phyloP scores from a whole-genome alignment of 2,888 invertebrate species.

The Malachius bipustulatus region DNA sequence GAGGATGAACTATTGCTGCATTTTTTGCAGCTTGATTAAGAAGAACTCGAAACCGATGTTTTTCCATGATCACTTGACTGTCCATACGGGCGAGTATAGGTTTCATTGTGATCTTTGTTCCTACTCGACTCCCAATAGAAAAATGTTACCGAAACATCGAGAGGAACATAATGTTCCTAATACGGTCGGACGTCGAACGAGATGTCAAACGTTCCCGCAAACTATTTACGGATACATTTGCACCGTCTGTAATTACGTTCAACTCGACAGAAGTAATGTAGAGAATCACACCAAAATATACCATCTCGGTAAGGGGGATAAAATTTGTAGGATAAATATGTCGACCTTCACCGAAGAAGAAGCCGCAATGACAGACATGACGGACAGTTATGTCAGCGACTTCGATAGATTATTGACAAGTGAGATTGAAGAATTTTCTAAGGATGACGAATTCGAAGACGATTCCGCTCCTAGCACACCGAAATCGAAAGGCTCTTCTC shows the following conservation, averaged over 20 bases:
- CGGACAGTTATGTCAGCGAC: background rate
- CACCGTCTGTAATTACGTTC: conserved; percentile 60
- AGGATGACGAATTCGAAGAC: background rate
- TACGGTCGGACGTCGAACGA: background rate
- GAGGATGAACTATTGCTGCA: background rate
- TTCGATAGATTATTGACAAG: conserved; percentile 1
- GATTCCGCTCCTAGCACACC: background rate
- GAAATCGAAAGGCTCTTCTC: too few relatives aligned
- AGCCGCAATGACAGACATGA: conserved; percentile 1
- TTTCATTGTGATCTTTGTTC: conserved; percentile 52
- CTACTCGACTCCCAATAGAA: conserved; percentile 23
- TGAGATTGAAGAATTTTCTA: background rate
- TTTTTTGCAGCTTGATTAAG: conserved; percentile 14
- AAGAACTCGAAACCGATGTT: conserved; percentile 24
- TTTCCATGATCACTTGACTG: conserved; percentile 62
- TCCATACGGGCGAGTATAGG: conserved; percentile 69
- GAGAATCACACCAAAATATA: conserved; percentile 49
- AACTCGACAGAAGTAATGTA: conserved; percentile 48
- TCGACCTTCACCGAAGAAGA: conserved; percentile 20
- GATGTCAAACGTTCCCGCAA: conserved; percentile 4
- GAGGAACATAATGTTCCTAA: background rate
- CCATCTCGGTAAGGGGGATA: conserved; percentile 41
- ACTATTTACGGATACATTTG: conserved; percentile 51
- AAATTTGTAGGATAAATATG: conserved; percentile 32
- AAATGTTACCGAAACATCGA: conserved; percentile 19